Conservation (phyloP, 2,113 vertebrate genomes). For the Crocuta crocuta region DNA sequence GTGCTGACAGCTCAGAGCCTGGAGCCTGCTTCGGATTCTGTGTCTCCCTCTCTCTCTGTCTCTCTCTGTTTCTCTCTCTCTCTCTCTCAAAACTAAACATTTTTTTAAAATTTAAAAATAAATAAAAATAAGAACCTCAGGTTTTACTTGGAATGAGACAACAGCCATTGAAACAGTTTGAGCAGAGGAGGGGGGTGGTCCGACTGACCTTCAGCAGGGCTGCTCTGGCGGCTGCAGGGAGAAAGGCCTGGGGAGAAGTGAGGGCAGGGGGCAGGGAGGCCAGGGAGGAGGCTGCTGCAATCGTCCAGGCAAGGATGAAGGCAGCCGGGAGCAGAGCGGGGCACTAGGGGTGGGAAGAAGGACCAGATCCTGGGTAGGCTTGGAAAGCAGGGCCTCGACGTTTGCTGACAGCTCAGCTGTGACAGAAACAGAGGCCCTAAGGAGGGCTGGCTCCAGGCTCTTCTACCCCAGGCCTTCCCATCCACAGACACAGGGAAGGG, state of each 20-base stretch:
- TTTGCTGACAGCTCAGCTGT: background rate
- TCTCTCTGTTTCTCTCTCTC: too few relatives aligned
- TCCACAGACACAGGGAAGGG: background rate
- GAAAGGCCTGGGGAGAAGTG: background rate
- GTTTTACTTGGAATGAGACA: background rate
- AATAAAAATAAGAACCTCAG: too few relatives aligned
- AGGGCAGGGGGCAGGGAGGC: background rate
- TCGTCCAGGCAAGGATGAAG: rapidly evolving
- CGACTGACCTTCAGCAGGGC: background rate
- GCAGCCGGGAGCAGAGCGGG: rapidly evolving
- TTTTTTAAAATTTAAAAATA: too few relatives aligned
- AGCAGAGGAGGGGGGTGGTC: background rate
- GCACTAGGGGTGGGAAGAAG: background rate
- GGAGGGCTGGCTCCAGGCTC: background rate
- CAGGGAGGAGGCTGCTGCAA: background rate
- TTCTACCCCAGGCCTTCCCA: too few relatives aligned
- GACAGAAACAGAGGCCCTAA: background rate
- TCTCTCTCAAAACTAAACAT: too few relatives aligned
- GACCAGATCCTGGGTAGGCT: rapidly evolving
- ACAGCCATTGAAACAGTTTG: background rate
- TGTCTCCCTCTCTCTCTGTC: too few relatives aligned
- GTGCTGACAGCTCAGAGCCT: too few relatives aligned
- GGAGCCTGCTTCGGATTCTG: too few relatives aligned
- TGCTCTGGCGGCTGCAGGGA: background rate
- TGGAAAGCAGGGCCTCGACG: background rate